Conservation (phyloP, 2,797 vertebrate genomes). For the Amphiprion clarkii region DNA sequence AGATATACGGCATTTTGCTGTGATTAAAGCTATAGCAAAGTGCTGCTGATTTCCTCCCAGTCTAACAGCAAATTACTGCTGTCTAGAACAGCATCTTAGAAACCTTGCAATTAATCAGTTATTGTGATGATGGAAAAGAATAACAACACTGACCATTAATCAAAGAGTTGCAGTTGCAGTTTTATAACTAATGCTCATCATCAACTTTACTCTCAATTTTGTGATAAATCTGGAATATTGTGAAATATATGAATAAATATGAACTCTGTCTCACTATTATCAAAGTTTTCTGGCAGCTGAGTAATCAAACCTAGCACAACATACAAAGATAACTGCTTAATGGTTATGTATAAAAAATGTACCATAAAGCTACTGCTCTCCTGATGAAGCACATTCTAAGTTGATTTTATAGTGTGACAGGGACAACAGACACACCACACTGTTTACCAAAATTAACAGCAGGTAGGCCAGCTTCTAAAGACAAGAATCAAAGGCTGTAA, state of each 20-base stretch:
- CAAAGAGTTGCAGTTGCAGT: too few relatives aligned
- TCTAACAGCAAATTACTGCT: too few relatives aligned
- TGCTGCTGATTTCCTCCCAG: too few relatives aligned
- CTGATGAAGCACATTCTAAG: conserved; percentile 8
- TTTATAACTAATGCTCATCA: background rate
- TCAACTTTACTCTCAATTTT: background rate
- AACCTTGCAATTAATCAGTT: too few relatives aligned
- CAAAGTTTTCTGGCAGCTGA: background rate
- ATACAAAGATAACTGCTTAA: background rate
- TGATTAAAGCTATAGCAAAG: too few relatives aligned
- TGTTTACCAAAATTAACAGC: conserved; percentile 50
- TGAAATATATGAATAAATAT: background rate
- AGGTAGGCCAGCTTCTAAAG: conserved; percentile 46
- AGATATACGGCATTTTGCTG: too few relatives aligned
- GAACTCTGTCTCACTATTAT: background rate
- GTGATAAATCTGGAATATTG: background rate
- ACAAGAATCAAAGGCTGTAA: conserved; percentile 53
- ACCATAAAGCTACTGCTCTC: background rate
- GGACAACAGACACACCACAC: conserved; percentile 28
- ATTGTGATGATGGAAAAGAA: too few relatives aligned
- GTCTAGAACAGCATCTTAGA: too few relatives aligned
- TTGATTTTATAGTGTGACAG: conserved; percentile 26
- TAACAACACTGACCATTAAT: too few relatives aligned
- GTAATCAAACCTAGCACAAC: background rate
- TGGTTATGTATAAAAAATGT: background rate